Evolutionary conservation across 2,888 invertebrate species (phyloP).

Genomic region (Hyppa rectilinea): DNA sequence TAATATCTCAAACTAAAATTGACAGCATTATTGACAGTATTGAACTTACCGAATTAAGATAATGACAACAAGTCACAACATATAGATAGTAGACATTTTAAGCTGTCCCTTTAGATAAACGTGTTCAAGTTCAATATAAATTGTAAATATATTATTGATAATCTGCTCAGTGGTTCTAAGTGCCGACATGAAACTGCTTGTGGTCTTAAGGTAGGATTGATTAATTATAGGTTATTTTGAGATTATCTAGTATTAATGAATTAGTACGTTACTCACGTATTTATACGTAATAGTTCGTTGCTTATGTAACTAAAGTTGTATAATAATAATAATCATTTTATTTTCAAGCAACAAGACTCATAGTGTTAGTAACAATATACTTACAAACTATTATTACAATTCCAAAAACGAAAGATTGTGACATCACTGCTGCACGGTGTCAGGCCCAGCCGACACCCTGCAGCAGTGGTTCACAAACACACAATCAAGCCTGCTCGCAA

Average conservation of each 20-base stretch:
- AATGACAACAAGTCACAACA: not conserved
- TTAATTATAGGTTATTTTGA: not conserved
- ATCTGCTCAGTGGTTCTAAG: conserved; percentile 4
- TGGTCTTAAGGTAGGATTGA: conserved; percentile 31
- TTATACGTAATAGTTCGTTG: not conserved
- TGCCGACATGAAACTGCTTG: conserved; percentile 37
- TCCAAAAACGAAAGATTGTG: too few relatives aligned
- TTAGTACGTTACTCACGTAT: too few relatives aligned
- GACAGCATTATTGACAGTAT: not conserved
- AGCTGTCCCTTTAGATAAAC: conserved; percentile 30
- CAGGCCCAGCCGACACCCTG: too few relatives aligned
- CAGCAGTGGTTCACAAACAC: too few relatives aligned
- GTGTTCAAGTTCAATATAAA: conserved; percentile 9
- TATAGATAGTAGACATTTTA: conserved; percentile 5
- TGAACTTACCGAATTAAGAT: conserved; percentile 17
- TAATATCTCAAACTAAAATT: not conserved
- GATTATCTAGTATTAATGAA: not conserved
- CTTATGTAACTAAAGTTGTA: too few relatives aligned
- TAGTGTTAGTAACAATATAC: too few relatives aligned
- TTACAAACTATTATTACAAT: too few relatives aligned
- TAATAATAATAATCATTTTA: too few relatives aligned
- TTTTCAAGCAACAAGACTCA: too few relatives aligned
- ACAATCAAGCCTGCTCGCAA: too few relatives aligned
- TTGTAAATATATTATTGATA: conserved; percentile 5
- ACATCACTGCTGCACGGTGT: too few relatives aligned